Percentiles rank a stretch among this genome's conserved stretches.
Conservation (phyloP, 1,140 invertebrate genomes). For the Lethrus apterus region DNA sequence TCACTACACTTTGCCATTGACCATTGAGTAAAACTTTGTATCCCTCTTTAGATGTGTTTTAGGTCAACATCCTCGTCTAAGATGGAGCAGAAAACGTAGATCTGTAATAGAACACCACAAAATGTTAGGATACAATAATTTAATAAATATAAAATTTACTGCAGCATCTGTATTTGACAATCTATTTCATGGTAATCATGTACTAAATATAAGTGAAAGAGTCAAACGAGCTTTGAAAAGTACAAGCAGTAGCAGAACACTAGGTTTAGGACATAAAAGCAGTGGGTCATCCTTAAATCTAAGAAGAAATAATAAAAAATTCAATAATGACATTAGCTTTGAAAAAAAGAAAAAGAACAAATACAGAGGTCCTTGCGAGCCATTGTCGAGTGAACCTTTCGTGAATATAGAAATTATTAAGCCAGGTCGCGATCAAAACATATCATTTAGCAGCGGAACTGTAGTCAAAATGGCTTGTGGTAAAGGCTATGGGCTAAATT, state of each 20-base stretch:
- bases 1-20: not conserved
- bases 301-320: conserved; percentile 30
- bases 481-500: conserved; percentile 65
- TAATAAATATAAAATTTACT: conserved; percentile 17
- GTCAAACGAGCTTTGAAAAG: conserved; percentile 32
- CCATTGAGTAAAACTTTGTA: not conserved
- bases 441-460: conserved; percentile 56
- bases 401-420: conserved; percentile 59
- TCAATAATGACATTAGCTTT: conserved; percentile 20
- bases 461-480: conserved; percentile 64
- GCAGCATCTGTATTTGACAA: not conserved
- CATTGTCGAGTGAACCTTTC: conserved; percentile 54
- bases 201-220: conserved; percentile 13
- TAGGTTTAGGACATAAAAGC: conserved; percentile 24
- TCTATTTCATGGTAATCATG: conserved; percentile 5
- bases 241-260: conserved; percentile 21
- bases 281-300: conserved; percentile 23
- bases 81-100: conserved; percentile 65
- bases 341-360: conserved; percentile 33
- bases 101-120: conserved; percentile 44
- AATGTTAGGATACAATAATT: conserved; percentile 25
- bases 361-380: conserved; percentile 44
- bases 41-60: conserved; percentile 54
- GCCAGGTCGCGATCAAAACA: conserved; percentile 51
- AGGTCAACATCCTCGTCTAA: conserved; percentile 73